phyloP scores from a whole-genome alignment of 2,888 invertebrate species.

The Dryomyza anilis region DNA sequence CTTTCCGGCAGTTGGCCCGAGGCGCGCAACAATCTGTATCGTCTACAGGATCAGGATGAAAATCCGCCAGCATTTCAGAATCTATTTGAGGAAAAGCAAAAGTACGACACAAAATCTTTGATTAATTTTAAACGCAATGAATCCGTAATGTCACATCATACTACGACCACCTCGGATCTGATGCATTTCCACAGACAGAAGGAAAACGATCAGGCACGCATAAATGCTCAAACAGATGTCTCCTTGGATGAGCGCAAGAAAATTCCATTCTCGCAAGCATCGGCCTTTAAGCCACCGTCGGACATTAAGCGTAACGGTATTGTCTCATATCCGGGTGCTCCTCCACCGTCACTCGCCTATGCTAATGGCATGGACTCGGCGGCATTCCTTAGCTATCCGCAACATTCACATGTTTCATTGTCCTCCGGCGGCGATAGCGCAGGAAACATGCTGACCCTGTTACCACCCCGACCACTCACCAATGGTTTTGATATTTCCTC shows the following conservation, averaged over 20 bases:
- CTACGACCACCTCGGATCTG: constrained; percentile 57
- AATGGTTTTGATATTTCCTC: constrained; percentile 15
- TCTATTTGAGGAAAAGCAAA: constrained; percentile 80
- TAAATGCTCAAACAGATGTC: constrained; percentile 48
- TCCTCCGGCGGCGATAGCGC: constrained; percentile 26
- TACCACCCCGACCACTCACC: constrained; percentile 28
- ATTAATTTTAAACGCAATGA: constrained; percentile 18
- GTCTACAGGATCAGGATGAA: constrained; percentile 74
- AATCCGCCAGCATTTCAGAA: constrained; percentile 82
- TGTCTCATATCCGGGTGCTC: constrained; percentile 43
- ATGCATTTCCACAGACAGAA: constrained; percentile 62
- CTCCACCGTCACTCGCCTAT: constrained; percentile 30
- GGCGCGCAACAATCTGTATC: constrained; percentile 69
- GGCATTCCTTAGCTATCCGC: constrained; percentile 48
- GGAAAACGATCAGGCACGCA: constrained; percentile 59
- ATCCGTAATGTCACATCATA: constrained; percentile 13
- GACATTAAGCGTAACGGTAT: constrained; percentile 66
- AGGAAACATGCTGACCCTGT: constrained; percentile 14
- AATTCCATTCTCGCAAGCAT: constrained; percentile 72
- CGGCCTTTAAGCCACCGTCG: constrained; percentile 79
- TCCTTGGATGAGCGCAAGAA: constrained; percentile 35
- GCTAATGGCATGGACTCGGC: constrained; percentile 28
- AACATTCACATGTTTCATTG: constrained; percentile 27
- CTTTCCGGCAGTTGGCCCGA: constrained; percentile 86
- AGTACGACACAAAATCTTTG: constrained; percentile 48